Conservation (phyloP, 2,797 vertebrate species). For the Masticophis lateralis region DNA sequence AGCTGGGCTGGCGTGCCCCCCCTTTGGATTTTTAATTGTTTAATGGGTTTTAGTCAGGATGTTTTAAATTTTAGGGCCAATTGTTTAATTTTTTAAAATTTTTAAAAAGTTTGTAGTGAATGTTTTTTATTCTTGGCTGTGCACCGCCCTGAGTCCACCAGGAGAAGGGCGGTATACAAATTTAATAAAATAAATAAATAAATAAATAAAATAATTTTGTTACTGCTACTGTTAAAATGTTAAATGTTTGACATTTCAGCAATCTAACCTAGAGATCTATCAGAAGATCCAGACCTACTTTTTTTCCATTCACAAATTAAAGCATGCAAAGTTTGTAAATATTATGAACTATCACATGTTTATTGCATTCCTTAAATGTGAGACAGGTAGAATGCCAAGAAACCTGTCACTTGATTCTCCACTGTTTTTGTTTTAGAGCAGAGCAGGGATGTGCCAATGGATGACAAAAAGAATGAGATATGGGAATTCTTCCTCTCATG, state of each 20-base stretch:
- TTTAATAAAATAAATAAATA: too few species aligned
- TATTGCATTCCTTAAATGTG: not conserved
- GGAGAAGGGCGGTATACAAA: too few species aligned
- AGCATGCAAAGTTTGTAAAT: not conserved
- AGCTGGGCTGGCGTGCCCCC: too few species aligned
- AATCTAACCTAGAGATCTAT: not conserved
- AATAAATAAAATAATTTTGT: not conserved
- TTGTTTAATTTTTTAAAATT: too few species aligned
- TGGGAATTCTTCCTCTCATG: not conserved
- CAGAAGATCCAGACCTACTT: not conserved
- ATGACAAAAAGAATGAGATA: not conserved
- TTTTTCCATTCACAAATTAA: not conserved
- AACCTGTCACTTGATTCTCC: not conserved
- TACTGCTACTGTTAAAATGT: not conserved
- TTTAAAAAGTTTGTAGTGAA: too few species aligned
- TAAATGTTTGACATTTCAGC: not conserved
- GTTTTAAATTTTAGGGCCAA: too few species aligned
- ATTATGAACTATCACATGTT: not conserved
- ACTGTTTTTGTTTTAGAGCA: not conserved
- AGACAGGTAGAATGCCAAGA: not conserved
- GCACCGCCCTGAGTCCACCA: too few species aligned
- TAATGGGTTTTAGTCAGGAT: too few species aligned
- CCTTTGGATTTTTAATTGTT: too few species aligned
- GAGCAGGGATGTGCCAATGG: not conserved
- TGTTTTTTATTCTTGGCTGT: too few species aligned